phyloP scores from a whole-genome alignment of 2,888 invertebrate genomes.

The Acronicta aceris region DNA sequence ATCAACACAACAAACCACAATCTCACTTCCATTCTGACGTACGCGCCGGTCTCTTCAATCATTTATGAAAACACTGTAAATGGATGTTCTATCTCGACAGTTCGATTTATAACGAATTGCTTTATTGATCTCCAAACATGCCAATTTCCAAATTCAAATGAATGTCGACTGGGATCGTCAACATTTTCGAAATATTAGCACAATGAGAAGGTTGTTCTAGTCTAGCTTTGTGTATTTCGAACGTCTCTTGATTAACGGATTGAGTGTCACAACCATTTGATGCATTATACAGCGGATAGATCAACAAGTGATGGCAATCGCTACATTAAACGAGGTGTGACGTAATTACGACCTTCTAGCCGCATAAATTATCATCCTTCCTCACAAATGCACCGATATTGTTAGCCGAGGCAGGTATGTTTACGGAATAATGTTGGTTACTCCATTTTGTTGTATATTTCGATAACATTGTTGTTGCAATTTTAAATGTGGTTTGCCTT shows the following conservation, averaged over 20 bases:
- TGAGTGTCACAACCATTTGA: constrained; percentile 31
- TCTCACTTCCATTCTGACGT: too few relatives aligned
- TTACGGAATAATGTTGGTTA: constrained; percentile 29
- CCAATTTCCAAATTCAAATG: constrained; percentile 1
- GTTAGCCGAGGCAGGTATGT: constrained; percentile 16
- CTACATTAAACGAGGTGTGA: constrained; percentile 32
- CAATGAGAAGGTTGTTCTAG: constrained; percentile 4
- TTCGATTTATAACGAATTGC: background rate
- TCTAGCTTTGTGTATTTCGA: background rate
- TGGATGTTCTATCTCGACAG: constrained; percentile 5
- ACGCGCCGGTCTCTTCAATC: constrained; percentile 7
- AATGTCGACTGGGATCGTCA: background rate
- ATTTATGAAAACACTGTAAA: constrained; percentile 7
- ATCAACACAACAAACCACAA: too few relatives aligned
- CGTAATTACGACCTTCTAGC: constrained; percentile 44
- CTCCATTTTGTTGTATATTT: constrained; percentile 43
- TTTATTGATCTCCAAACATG: background rate
- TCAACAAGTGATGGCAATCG: constrained; percentile 31
- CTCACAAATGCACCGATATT: constrained; percentile 38
- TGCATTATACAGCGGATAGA: constrained; percentile 19
- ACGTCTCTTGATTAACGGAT: constrained; percentile 8
- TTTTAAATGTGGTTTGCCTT: constrained; percentile 7
- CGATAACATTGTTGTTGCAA: constrained; percentile 60
- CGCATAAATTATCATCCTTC: constrained; percentile 46
- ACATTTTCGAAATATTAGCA: constrained; percentile 5